phyloP scores from a whole-genome alignment of 2,888 invertebrate genomes.

The Cephonodes hylas region DNA sequence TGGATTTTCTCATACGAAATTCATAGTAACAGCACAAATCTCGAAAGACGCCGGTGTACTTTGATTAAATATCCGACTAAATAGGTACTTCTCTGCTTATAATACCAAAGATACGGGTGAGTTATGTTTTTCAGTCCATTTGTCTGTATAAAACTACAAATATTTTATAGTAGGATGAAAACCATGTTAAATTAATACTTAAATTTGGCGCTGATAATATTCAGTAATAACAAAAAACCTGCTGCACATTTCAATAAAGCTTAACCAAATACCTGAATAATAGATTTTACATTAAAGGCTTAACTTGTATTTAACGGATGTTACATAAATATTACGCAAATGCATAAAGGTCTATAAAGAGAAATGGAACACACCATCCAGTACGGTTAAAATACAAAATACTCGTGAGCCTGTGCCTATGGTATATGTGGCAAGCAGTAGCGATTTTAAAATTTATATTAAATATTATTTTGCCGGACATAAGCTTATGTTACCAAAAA shows the following conservation, averaged over 20 bases:
- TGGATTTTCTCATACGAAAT: too few species aligned
- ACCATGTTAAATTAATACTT: background rate
- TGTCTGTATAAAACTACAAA: too few species aligned
- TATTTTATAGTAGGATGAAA: too few species aligned
- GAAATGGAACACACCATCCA: conserved; percentile 44
- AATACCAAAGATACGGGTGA: too few species aligned
- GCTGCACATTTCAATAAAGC: conserved; percentile 16
- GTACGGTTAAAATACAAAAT: conserved; percentile 47
- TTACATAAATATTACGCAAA: conserved; percentile 39
- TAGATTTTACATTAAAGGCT: conserved; percentile 29
- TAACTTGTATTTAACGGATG: conserved; percentile 24
- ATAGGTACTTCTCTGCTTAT: too few species aligned
- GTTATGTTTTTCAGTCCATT: too few species aligned
- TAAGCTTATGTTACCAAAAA: too few species aligned
- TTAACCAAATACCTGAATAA: conserved; percentile 23
- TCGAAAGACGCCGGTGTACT: too few species aligned
- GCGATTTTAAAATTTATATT: conserved; percentile 16
- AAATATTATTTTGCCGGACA: too few species aligned
- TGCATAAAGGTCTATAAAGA: conserved; percentile 39
- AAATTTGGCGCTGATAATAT: background rate
- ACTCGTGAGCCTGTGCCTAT: conserved; percentile 37
- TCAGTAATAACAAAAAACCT: background rate
- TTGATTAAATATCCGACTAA: too few species aligned
- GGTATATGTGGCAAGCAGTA: conserved; percentile 26
- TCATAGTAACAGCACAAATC: too few species aligned